These are phyloP conservation scores for Cynopterus sphinx DNA, from an alignment of 2,797 vertebrate species.

Conservation along the genomic window DNA sequence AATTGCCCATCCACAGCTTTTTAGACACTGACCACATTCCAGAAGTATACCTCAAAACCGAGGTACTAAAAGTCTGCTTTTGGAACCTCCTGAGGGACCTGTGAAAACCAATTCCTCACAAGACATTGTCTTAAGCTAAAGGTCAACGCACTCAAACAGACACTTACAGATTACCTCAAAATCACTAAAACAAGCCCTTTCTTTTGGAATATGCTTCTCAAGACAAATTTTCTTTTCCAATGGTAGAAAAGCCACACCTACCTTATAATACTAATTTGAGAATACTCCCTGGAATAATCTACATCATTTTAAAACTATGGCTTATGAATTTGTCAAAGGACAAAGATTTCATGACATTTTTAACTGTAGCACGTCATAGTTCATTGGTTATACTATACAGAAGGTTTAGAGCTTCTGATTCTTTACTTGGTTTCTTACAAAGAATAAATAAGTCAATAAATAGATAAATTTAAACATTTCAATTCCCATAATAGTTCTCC, in stretches of 20 bases:
- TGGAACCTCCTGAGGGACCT: not conserved
- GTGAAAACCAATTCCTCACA: constrained; percentile 2
- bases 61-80: not conserved
- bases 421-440: not conserved
- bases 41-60: not conserved
- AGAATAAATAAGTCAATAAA: not conserved
- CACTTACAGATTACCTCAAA: not conserved
- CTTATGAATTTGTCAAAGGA: not conserved
- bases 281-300: not conserved
- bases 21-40: not conserved
- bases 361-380: not conserved
- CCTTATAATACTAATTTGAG: not conserved
- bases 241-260: not conserved
- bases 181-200: not conserved
- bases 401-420: not conserved
- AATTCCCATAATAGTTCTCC: not conserved
- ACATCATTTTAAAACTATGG: not conserved
- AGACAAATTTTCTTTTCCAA: not conserved
- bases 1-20: not conserved
- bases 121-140: constrained; percentile 43
- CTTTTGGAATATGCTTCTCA: not conserved
- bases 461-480: not conserved
- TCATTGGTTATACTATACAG: not conserved
- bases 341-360: not conserved
- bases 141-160: not conserved